phyloP scores from a whole-genome alignment of 2,888 invertebrate genomes.

The Agrochola lota region DNA sequence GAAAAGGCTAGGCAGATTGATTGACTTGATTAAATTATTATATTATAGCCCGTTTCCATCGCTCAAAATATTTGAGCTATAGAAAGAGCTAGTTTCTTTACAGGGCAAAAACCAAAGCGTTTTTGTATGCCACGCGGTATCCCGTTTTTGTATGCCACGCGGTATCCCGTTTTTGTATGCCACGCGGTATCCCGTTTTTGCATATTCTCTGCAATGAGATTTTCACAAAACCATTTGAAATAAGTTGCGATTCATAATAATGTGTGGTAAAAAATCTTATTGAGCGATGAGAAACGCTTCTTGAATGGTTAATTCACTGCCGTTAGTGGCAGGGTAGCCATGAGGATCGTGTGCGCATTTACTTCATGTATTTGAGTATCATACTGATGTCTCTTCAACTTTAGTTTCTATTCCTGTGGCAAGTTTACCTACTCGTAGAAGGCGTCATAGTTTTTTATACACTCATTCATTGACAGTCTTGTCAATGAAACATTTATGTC shows the following conservation, averaged over 20 bases:
- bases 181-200: not conserved
- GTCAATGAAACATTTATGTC: not conserved
- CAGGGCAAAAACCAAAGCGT: not conserved
- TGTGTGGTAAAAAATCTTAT: conserved; percentile 39
- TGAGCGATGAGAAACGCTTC: conserved; percentile 12
- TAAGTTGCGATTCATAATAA: conserved; percentile 35
- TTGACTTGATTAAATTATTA: no score
- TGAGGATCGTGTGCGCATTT: conserved; percentile 13
- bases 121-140: not conserved
- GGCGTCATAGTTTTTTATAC: not conserved
- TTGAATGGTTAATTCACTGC: conserved; percentile 44
- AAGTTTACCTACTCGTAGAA: not conserved
- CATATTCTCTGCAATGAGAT: conserved; percentile 19
- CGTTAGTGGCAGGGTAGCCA: conserved; percentile 32
- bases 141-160: no score
- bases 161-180: not conserved
- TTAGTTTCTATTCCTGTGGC: not conserved
- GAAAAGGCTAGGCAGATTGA: no score
- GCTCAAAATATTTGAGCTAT: not conserved
- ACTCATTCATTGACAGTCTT: not conserved
- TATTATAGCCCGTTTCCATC: not conserved
- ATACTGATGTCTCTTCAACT: not conserved
- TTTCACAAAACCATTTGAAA: conserved; percentile 13
- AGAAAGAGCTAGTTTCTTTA: not conserved
- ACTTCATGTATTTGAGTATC: conserved; percentile 1